Evolutionary conservation across 2,888 invertebrate genomes (phyloP).

Genomic region (Xylophagus ater): DNA sequence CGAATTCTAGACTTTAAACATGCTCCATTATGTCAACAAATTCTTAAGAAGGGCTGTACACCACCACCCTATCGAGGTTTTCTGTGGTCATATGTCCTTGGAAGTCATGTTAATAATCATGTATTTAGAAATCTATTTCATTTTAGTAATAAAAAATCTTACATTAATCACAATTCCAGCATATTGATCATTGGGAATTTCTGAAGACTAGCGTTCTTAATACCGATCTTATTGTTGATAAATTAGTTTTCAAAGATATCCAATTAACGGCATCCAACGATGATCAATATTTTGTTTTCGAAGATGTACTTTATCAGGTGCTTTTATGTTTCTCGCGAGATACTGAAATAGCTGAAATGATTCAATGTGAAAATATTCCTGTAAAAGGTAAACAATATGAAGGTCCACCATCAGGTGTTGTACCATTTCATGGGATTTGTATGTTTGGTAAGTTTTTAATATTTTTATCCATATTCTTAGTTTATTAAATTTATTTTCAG

Average conservation of each 20-base stretch:
- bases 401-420: constrained; percentile 81
- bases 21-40: constrained; percentile 83
- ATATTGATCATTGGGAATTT: constrained; percentile 62
- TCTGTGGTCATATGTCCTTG: constrained; percentile 80
- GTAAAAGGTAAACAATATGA: constrained; percentile 36
- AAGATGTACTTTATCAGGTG: constrained; percentile 89
- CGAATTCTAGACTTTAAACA: constrained; percentile 66
- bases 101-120: constrained; percentile 58
- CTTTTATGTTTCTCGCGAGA: constrained; percentile 89
- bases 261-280: constrained; percentile 94
- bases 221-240: constrained; percentile 87
- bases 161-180: constrained; percentile 41
- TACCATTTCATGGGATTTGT: constrained; percentile 93
- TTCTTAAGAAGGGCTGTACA: constrained; percentile 51
- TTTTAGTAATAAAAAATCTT: background rate
- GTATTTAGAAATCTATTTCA: constrained; percentile 37
- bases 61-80: constrained; percentile 57
- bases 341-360: constrained; percentile 61
- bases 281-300: constrained; percentile 96
- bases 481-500: constrained; percentile 43
- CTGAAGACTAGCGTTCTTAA: constrained; percentile 72
- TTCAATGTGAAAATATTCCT: constrained; percentile 44
- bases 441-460: constrained; percentile 71
- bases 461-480: constrained; percentile 1
- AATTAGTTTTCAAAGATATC: constrained; percentile 89